Evolutionary conservation across 2,113 vertebrate genomes (phyloP).

Genomic region (Elaphurus davidianus): DNA sequence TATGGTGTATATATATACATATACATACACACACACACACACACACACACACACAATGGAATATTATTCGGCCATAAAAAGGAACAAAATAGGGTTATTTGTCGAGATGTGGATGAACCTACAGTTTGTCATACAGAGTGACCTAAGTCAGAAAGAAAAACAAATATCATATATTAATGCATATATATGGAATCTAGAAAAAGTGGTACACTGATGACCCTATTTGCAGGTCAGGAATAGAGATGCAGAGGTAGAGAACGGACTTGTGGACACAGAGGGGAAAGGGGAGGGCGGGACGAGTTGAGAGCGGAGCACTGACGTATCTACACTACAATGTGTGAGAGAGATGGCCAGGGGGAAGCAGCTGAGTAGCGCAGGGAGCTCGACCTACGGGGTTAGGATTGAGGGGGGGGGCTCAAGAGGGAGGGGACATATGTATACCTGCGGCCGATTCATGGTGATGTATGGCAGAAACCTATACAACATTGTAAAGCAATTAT

Average conservation of each 20-base stretch:
- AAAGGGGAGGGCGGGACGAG: not conserved
- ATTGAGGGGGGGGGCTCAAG: not conserved
- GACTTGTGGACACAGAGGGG: not conserved
- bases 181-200: not conserved
- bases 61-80: not conserved
- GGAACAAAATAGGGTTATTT: not conserved
- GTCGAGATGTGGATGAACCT: not conserved
- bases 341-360: not conserved
- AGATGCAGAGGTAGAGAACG: not conserved
- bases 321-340: not conserved
- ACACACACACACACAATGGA: not conserved
- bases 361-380: not conserved
- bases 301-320: fast-evolving
- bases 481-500: not conserved
- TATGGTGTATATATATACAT: not conserved
- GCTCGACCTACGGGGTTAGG: not conserved
- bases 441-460: not conserved
- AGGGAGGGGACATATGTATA: not conserved
- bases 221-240: not conserved
- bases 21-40: too few species aligned
- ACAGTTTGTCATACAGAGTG: not conserved
- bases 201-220: not conserved
- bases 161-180: not conserved
- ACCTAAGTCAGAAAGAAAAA: not conserved
- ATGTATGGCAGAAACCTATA: not conserved